Conservation (phyloP, 2,113 vertebrate genomes). For the Cercopithecus mona region DNA sequence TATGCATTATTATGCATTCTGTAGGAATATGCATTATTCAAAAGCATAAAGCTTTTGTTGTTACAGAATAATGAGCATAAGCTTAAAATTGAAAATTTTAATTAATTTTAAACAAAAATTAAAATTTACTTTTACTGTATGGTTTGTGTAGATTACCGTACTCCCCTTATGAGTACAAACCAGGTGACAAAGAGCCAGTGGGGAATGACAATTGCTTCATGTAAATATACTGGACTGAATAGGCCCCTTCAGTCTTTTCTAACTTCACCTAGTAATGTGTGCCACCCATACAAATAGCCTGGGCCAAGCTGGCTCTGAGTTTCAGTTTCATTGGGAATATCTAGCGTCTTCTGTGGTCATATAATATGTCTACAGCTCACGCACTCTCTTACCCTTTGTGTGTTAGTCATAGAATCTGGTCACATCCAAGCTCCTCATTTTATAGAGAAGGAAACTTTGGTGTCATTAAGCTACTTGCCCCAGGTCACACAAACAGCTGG, state of each 20-base stretch:
- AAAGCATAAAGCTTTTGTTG: neutral
- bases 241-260: neutral
- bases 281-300: neutral
- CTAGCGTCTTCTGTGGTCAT: neutral
- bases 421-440: neutral
- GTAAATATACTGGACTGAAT: too few relatives aligned
- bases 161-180: neutral
- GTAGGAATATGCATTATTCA: neutral
- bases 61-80: neutral
- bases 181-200: neutral
- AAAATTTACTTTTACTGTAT: neutral
- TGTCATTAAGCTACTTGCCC: neutral
- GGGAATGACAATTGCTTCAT: neutral
- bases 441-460: neutral
- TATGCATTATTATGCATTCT: neutral
- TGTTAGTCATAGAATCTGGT: neutral
- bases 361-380: neutral
- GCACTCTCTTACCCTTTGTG: neutral
- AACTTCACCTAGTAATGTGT: neutral
- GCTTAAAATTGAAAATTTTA: neutral
- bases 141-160: neutral
- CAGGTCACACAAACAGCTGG: neutral
- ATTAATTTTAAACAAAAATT: neutral
- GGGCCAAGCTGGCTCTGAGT: neutral
- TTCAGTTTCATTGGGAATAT: neutral